Percentiles rank a stretch among this genome's conserved stretches.
These are phyloP conservation scores for Capromys pilorides DNA, from an alignment of 2,797 vertebrate genomes.

Conservation along the genomic window DNA sequence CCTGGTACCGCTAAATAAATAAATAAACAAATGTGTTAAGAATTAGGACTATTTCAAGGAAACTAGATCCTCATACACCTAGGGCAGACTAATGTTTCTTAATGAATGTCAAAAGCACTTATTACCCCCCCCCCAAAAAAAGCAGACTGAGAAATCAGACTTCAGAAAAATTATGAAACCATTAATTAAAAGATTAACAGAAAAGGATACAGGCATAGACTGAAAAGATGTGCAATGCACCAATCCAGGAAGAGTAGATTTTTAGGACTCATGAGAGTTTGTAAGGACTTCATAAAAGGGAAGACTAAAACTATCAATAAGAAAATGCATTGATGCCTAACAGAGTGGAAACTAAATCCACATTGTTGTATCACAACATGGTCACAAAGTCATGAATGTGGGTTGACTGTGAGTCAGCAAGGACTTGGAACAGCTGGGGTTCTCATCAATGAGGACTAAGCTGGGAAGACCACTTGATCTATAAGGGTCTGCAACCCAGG, in stretches of 20 bases:
- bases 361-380: neutral
- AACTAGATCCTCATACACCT: neutral
- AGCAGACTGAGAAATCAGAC: neutral
- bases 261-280: neutral
- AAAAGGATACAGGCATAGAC: neutral
- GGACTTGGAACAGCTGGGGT: neutral
- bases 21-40: too few species aligned
- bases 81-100: neutral
- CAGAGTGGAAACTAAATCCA: neutral
- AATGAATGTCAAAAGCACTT: neutral
- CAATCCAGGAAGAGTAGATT: neutral
- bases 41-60: neutral
- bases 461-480: neutral
- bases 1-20: too few species aligned
- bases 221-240: neutral
- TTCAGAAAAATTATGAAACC: constrained; percentile 17
- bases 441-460: neutral
- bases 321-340: neutral
- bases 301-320: neutral
- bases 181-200: neutral
- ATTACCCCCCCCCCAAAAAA: neutral
- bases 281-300: neutral
- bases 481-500: neutral
- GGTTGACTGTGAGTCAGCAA: neutral
- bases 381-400: neutral